phyloP scores from a whole-genome alignment of 2,888 invertebrate species.

The Ligdia adustata region DNA sequence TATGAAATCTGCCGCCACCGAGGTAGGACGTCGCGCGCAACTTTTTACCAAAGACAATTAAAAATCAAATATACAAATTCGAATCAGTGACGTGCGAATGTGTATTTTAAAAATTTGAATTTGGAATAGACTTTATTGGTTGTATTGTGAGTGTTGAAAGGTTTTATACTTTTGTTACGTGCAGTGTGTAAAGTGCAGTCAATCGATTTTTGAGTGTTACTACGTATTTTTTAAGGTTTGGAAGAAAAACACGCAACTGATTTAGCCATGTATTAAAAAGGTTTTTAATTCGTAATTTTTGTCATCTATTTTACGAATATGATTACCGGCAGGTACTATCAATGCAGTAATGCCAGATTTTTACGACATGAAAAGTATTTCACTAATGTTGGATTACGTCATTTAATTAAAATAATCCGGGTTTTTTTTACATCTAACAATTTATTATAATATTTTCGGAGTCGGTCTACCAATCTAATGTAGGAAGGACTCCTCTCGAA shows the following conservation, averaged over 20 bases:
- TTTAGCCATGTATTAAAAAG: too few species aligned
- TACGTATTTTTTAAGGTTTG: slow-evolving; percentile 1
- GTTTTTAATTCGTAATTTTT: too few species aligned
- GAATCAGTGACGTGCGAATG: slow-evolving; percentile 24
- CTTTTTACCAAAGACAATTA: slow-evolving; percentile 31
- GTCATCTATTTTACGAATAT: too few species aligned
- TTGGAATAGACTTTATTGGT: slow-evolving; percentile 1
- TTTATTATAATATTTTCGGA: too few species aligned
- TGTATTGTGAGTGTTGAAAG: background rate
- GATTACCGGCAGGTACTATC: too few species aligned
- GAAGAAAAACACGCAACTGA: slow-evolving; percentile 11
- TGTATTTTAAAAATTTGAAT: slow-evolving; percentile 17
- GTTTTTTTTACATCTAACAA: too few species aligned
- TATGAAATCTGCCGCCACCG: slow-evolving; percentile 45
- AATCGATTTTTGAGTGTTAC: background rate
- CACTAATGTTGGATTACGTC: too few species aligned
- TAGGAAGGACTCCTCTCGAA: too few species aligned
- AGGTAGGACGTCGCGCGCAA: slow-evolving; percentile 43
- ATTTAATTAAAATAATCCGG: too few species aligned
- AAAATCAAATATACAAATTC: slow-evolving; percentile 41
- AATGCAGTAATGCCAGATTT: too few species aligned
- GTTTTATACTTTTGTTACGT: background rate
- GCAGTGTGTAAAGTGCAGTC: background rate
- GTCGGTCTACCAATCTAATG: too few species aligned
- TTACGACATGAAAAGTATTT: too few species aligned